phyloP scores from a whole-genome alignment of 2,113 vertebrate species.

The Symphodus melops region DNA sequence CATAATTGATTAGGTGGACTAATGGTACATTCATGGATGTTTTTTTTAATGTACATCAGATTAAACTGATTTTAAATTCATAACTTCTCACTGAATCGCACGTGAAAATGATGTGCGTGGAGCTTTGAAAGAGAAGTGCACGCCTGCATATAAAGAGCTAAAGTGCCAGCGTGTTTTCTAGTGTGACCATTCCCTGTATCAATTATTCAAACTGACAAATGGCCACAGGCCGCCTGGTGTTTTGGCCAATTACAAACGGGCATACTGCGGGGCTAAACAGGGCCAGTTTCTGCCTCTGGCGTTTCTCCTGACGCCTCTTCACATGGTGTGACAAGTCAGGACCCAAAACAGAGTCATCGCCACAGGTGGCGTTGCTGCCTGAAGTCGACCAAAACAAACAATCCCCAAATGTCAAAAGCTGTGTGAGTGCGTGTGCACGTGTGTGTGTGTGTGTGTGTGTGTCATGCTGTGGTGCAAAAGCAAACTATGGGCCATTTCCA shows the following conservation, averaged over 20 bases:
- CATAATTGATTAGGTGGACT: slow-evolving; percentile 72
- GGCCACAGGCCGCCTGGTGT: slow-evolving; percentile 75
- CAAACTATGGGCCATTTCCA: slow-evolving; percentile 49
- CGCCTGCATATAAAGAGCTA: slow-evolving; percentile 43
- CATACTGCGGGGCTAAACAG: slow-evolving; percentile 77
- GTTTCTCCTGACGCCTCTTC: slow-evolving; percentile 65
- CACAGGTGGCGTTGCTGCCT: slow-evolving; percentile 71
- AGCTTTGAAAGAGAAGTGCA: slow-evolving; percentile 3
- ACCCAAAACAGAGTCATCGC: slow-evolving; percentile 75
- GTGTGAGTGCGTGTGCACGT: slow-evolving; percentile 22
- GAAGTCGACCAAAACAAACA: slow-evolving; percentile 74
- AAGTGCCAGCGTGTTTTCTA: slow-evolving; percentile 62
- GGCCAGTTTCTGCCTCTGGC: slow-evolving; percentile 68
- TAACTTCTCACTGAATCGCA: slow-evolving; percentile 15
- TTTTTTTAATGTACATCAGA: slow-evolving; percentile 66
- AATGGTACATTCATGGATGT: slow-evolving; percentile 50
- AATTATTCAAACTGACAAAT: slow-evolving; percentile 81
- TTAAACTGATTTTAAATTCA: slow-evolving; percentile 68
- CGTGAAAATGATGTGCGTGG: slow-evolving; percentile 12
- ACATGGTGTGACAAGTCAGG: slow-evolving; percentile 73
- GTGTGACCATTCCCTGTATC: slow-evolving; percentile 72
- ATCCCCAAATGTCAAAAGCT: slow-evolving; percentile 72
- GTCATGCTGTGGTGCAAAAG: slow-evolving; percentile 4
- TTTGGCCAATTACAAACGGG: slow-evolving; percentile 81
- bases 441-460: slow-evolving; percentile 7